Conservation (phyloP, 2,888 invertebrate genomes). For the Nemoura dubitans region DNA sequence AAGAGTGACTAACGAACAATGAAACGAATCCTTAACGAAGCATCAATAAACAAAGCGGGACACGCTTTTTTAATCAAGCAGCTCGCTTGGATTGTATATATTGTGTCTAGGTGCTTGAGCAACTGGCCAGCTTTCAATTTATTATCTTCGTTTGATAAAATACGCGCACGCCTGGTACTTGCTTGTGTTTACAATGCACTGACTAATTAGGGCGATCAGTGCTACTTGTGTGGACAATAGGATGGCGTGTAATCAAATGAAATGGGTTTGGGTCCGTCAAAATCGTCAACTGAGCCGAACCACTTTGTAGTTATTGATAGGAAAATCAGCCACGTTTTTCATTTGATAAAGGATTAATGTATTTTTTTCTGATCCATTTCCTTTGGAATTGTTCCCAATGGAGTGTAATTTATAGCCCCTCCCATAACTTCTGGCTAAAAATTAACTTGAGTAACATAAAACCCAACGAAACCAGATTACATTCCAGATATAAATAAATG, state of each 20-base stretch:
- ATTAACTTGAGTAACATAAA: neutral
- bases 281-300: neutral
- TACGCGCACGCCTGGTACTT: neutral
- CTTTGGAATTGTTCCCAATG: neutral
- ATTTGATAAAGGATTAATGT: neutral
- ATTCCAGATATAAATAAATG: neutral
- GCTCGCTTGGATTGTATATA: too few species aligned
- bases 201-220: neutral
- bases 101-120: too few species aligned
- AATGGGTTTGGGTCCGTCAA: neutral
- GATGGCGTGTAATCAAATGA: neutral
- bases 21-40: slow-evolving; percentile 43
- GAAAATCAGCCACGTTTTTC: neutral
- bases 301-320: neutral
- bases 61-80: too few species aligned
- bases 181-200: neutral
- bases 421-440: neutral
- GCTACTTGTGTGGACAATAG: neutral
- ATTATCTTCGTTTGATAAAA: neutral
- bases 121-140: neutral
- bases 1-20: slow-evolving; percentile 41
- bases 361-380: neutral
- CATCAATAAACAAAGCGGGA: neutral
- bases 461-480: neutral
- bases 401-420: neutral